Conservation (phyloP, 2,888 invertebrate species). For the Parasteatoda lunata region DNA sequence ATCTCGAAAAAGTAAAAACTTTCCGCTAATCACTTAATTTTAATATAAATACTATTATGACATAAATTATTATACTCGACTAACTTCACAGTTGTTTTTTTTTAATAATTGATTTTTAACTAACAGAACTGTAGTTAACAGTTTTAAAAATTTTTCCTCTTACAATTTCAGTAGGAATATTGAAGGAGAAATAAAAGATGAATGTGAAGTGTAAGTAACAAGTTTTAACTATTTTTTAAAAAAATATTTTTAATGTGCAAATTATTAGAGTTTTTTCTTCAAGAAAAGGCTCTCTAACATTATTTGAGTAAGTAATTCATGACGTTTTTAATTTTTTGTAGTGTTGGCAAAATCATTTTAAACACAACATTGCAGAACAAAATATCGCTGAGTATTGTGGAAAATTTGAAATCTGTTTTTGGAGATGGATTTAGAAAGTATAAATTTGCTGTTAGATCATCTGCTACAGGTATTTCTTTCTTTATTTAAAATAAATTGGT, state of each 20-base stretch:
- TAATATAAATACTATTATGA: no score
- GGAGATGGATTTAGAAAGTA: not conserved
- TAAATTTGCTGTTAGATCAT: constrained; percentile 14
- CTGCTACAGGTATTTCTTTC: not conserved
- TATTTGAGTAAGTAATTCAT: no score
- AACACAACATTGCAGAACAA: not conserved
- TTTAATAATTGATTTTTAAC: no score
- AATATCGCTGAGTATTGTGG: not conserved
- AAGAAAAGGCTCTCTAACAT: no score
- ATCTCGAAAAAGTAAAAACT: no score
- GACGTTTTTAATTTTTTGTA: not conserved
- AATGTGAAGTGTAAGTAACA: not conserved
- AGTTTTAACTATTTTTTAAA: no score
- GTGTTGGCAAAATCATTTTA: not conserved
- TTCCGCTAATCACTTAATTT: no score
- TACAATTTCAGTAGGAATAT: not conserved
- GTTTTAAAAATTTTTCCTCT: not conserved
- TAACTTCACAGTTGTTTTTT: no score
- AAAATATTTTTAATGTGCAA: not conserved
- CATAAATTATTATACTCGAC: no score
- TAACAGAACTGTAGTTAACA: no score
- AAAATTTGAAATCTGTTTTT: not conserved
- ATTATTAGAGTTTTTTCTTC: not conserved
- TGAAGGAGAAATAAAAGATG: not conserved
- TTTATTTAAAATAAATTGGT: no score